phyloP scores from a whole-genome alignment of 2,113 vertebrate species.

The Oxygymnocypris stewartii region DNA sequence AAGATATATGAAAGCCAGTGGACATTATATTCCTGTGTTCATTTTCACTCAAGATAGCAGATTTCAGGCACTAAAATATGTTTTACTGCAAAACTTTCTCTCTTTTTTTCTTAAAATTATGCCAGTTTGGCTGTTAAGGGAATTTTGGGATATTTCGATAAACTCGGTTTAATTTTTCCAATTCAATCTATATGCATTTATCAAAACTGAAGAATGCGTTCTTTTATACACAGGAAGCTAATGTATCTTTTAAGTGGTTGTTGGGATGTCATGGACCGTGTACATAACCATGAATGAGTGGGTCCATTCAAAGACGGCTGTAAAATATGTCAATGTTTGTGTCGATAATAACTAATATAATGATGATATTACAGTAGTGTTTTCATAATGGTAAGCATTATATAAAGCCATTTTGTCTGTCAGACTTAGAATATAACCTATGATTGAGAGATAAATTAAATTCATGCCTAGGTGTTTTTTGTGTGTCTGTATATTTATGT shows the following conservation, averaged over 20 bases:
- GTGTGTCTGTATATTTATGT: constrained; percentile 76
- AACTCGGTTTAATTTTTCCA: background rate
- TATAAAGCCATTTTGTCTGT: constrained; percentile 59
- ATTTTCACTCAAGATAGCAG: constrained; percentile 22
- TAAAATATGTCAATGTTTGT: constrained; percentile 63
- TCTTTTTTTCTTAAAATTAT: background rate
- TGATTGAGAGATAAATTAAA: constrained; percentile 61
- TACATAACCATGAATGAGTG: constrained; percentile 59
- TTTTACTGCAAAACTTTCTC: constrained; percentile 6
- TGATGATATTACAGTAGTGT: constrained; percentile 56
- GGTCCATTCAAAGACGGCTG: constrained; percentile 57
- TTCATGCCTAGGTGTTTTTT: constrained; percentile 71
- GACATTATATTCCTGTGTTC: constrained; percentile 28
- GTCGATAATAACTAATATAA: constrained; percentile 57
- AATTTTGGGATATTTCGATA: background rate
- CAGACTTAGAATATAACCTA: constrained; percentile 57
- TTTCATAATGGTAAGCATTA: constrained; percentile 57
- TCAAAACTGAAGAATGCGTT: constrained; percentile 18
- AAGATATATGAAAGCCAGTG: constrained; percentile 48
- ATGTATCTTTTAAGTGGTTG: constrained; percentile 41
- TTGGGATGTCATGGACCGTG: constrained; percentile 47
- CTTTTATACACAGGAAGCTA: constrained; percentile 45
- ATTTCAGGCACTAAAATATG: constrained; percentile 36
- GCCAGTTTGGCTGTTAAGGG: background rate
- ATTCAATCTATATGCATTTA: background rate